Evolutionary conservation across 2,888 invertebrate genomes (phyloP).

Genomic region (Chymomyza caudatula): DNA sequence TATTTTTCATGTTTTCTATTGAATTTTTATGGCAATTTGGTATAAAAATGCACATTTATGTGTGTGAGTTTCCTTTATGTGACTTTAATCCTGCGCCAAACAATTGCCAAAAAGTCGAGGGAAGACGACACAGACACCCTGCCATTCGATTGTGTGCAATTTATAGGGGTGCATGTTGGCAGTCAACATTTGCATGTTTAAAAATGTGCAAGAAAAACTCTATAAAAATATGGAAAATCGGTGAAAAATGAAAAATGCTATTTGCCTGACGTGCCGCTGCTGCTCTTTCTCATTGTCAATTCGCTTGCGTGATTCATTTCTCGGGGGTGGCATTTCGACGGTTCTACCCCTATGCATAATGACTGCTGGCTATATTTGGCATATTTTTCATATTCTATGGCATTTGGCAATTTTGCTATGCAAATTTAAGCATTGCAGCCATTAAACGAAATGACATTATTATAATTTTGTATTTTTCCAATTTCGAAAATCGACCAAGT

Average conservation of each 20-base stretch:
- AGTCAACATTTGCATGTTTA: slow-evolving; percentile 68
- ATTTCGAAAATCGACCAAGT: slow-evolving; percentile 9
- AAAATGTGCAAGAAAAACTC: slow-evolving; percentile 45
- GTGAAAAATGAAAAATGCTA: slow-evolving; percentile 69
- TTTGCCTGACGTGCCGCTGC: slow-evolving; percentile 53
- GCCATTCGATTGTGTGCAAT: slow-evolving; percentile 15
- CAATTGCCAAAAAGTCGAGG: slow-evolving; percentile 37
- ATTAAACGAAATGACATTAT: slow-evolving; percentile 66
- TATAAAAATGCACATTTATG: slow-evolving; percentile 49
- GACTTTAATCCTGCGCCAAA: slow-evolving; percentile 53
- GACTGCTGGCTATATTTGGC: background rate
- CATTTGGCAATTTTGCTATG: slow-evolving; percentile 63
- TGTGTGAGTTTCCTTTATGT: slow-evolving; percentile 25
- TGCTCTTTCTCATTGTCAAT: background rate
- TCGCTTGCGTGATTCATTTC: slow-evolving; percentile 8
- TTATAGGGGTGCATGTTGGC: slow-evolving; percentile 47
- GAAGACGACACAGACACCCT: slow-evolving; percentile 17
- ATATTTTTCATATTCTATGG: slow-evolving; percentile 18
- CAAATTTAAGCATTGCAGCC: slow-evolving; percentile 70
- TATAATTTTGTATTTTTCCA: slow-evolving; percentile 11
- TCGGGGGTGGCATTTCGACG: slow-evolving; percentile 43
- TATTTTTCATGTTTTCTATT: background rate
- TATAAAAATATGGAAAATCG: slow-evolving; percentile 29
- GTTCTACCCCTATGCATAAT: background rate
- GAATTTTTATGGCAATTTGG: slow-evolving; percentile 69